Evolutionary conservation across 2,113 vertebrate species (phyloP), one percentile per base, ranked within the genome.

Genomic region (Fregata magnificens): DNA sequence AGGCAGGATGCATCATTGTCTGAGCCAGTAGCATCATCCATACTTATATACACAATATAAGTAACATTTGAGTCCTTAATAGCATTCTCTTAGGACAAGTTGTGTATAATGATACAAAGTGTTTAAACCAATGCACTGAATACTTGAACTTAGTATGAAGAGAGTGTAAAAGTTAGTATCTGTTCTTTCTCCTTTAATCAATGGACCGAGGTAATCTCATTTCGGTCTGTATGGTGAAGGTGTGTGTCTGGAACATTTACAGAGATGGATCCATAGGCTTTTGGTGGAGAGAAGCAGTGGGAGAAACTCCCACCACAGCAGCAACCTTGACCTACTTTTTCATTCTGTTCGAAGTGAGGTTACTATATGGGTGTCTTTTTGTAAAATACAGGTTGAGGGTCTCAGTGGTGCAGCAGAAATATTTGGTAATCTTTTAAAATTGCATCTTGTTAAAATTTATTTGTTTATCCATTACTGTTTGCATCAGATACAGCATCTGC

Each of bases 311-410:
- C 7, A 53, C 9, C 17, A 50, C 26, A 62, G 24, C 13, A 82
- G 24, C 11, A 78, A 24, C 38, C 25, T 34, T 73, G 21, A 56
- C 16, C 36, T 90, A 44, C 20, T 3, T 69, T 56, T 22, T 38
- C 79, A 11, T 65, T 86, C 16, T 28, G 8, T 53, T 45, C 50
- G 26, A 66, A 81, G 6, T 49, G n/a, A 73, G 7, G 5, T 42
- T 66, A 66, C 0, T 2, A 1, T 28, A 63, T 5, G 5, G 13
- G 4, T 32, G 3, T 22, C 8, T 16, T 36, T 61, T 36, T 61
- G 26, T n/a, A 63, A 78, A 94, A 74, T 24, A 44, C 10, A 36
- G 8, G 5, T 11, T 38, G 36, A 83, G 11, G 6, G 16, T 45
- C 63, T 86, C 50, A 45, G 47, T 25, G 5, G 29, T 18, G 32